phyloP scores from a whole-genome alignment of 2,888 invertebrate genomes.

The Lasioglossum vierecki region DNA sequence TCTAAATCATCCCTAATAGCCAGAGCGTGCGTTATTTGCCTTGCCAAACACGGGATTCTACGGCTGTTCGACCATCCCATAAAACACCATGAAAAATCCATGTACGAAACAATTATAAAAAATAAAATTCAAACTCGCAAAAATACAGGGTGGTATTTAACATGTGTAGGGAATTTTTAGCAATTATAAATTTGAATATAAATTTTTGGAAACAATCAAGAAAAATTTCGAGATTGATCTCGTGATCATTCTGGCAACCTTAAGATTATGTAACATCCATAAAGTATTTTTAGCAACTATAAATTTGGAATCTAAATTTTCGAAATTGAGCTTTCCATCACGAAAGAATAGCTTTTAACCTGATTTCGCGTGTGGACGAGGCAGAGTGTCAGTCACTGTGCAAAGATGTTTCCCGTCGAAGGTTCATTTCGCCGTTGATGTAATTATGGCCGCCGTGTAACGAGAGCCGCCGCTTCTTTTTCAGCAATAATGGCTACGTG shows the following conservation, averaged over 20 bases:
- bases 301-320: not conserved
- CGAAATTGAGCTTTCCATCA: not conserved
- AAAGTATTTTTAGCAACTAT: not conserved
- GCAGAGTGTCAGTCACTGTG: not conserved
- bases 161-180: no score
- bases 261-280: no score
- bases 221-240: no score
- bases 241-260: not conserved
- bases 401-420: constrained; percentile 10
- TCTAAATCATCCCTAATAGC: constrained; percentile 30
- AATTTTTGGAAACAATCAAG: no score
- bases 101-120: not conserved
- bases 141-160: not conserved
- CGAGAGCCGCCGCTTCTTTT: constrained; percentile 71
- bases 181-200: no score
- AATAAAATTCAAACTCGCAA: not conserved
- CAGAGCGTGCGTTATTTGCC: constrained; percentile 13
- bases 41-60: not conserved
- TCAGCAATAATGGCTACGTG: constrained; percentile 91
- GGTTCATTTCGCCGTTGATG: not conserved
- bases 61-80: not conserved
- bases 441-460: constrained; percentile 2
- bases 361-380: not conserved
- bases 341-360: not conserved
- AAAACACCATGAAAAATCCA: not conserved